phyloP scores from a whole-genome alignment of 1,140 invertebrate species.

The Arion vulgaris region DNA sequence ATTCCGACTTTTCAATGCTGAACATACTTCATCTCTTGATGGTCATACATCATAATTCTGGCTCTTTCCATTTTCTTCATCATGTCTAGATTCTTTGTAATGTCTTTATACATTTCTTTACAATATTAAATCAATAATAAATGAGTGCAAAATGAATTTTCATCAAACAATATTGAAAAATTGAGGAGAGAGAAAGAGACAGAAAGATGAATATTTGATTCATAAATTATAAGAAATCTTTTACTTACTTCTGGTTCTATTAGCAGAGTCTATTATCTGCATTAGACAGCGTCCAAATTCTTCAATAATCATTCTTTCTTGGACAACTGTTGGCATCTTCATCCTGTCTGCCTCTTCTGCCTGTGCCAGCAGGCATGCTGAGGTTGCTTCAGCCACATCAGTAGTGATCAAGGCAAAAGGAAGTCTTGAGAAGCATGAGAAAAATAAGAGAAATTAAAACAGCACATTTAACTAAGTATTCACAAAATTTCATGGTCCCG shows the following conservation, averaged over 20 bases:
- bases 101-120: too few species aligned
- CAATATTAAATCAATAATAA: too few species aligned
- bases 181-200: too few species aligned
- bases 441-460: too few species aligned
- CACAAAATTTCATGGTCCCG: not conserved
- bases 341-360: conserved; percentile 86
- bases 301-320: conserved; percentile 90
- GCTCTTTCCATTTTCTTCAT: too few species aligned
- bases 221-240: not conserved
- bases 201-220: too few species aligned
- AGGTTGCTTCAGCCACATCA: conserved; percentile 95
- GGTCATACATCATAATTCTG: too few species aligned
- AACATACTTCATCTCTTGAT: too few species aligned
- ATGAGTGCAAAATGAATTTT: too few species aligned
- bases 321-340: conserved; percentile 80
- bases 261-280: conserved; percentile 89
- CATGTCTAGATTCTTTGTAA: too few species aligned
- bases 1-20: too few species aligned
- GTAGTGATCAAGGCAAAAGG: conserved; percentile 91
- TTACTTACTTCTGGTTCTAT: conserved; percentile 76
- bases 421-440: conserved; percentile 76
- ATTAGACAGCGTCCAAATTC: conserved; percentile 94
- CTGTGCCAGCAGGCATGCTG: conserved; percentile 93
- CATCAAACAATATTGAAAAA: too few species aligned
- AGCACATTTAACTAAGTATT: not conserved